Conservation (phyloP, 2,797 vertebrate species). For the Ispidina picta region DNA sequence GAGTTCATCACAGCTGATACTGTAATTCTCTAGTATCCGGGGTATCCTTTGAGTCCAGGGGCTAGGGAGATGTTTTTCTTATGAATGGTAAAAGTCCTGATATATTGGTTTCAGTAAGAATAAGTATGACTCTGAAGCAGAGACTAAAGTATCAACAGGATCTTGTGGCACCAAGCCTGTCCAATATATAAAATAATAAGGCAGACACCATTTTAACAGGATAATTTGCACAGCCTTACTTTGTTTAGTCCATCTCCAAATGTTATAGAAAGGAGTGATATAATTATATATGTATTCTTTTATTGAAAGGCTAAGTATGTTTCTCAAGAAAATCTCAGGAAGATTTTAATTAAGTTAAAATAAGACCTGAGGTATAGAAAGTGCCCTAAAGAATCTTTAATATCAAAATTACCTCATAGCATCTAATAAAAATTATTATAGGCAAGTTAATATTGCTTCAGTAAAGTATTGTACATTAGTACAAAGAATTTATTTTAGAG, state of each 20-base stretch:
- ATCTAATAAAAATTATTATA: neutral
- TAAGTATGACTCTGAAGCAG: neutral
- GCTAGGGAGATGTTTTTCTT: neutral
- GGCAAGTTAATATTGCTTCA: neutral
- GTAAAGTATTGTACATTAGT: neutral
- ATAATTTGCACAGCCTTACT: neutral
- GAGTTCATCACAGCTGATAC: rapidly evolving
- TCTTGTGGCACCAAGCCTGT: neutral
- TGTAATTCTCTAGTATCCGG: rapidly evolving
- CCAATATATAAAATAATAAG: neutral
- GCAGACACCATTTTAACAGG: neutral
- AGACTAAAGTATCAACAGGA: neutral
- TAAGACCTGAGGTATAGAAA: neutral
- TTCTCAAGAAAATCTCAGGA: neutral
- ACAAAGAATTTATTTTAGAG: neutral
- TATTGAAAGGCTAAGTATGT: neutral
- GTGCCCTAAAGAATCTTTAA: neutral
- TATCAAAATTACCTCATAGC: neutral
- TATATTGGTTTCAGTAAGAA: neutral
- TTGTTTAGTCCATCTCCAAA: neutral
- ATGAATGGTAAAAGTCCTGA: neutral
- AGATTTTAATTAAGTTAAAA: slow-evolving; percentile 49
- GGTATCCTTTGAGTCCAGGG: neutral
- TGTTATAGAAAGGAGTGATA: neutral
- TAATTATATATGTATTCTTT: neutral